phyloP scores from a whole-genome alignment of 2,888 invertebrate genomes.

The Autographa gamma region DNA sequence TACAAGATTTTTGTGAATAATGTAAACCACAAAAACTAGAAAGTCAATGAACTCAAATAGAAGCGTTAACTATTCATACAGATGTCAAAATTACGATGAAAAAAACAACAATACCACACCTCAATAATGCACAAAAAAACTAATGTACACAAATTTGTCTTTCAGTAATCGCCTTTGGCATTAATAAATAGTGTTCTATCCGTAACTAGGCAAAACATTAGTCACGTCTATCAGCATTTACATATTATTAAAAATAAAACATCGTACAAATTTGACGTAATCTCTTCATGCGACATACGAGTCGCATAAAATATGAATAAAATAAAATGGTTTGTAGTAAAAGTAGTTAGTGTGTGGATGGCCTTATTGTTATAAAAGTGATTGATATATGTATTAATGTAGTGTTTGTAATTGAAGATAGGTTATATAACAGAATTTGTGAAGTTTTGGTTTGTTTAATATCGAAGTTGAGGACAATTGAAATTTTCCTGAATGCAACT shows the following conservation, averaged over 20 bases:
- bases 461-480: neutral
- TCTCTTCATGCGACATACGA: neutral
- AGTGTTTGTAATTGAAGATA: constrained; percentile 5
- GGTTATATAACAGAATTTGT: neutral
- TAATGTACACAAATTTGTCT: neutral
- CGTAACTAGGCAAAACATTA: neutral
- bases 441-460: neutral
- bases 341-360: constrained; percentile 36
- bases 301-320: constrained; percentile 35
- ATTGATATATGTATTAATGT: constrained; percentile 19
- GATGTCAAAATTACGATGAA: neutral
- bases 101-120: neutral
- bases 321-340: constrained; percentile 31
- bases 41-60: neutral
- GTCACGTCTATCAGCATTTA: constrained; percentile 15
- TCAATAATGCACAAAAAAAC: neutral
- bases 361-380: constrained; percentile 30
- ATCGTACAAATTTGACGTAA: constrained; percentile 8
- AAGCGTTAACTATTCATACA: neutral
- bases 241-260: constrained; percentile 32
- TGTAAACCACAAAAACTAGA: too few relatives aligned
- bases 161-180: neutral
- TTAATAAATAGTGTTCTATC: neutral
- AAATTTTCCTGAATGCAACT: too few relatives aligned
- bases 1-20: too few relatives aligned